These are phyloP conservation scores for Podarcis raffonei DNA, from an alignment of 2,113 vertebrate species.

Conservation along the genomic window DNA sequence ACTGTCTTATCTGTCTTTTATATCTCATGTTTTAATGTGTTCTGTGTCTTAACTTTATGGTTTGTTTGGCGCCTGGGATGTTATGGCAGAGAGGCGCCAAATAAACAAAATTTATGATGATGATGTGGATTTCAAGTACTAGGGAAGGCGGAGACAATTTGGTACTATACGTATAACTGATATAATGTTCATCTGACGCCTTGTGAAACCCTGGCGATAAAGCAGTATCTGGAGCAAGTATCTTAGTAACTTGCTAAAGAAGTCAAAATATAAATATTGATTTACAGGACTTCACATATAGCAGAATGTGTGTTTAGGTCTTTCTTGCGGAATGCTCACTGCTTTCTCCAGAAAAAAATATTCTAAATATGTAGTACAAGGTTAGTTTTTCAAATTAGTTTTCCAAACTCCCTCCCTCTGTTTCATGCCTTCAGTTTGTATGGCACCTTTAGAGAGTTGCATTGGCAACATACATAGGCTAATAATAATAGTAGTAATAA, in stretches of 20 bases:
- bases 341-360: not conserved
- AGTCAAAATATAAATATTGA: slow-evolving; percentile 56
- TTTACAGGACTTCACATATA: slow-evolving; percentile 49
- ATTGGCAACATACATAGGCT: no score
- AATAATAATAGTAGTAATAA: no score
- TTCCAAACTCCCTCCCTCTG: no score
- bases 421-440: no score
- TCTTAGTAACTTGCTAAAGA: slow-evolving; percentile 57
- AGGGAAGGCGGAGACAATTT: slow-evolving; percentile 41
- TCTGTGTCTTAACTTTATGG: slow-evolving; percentile 52
- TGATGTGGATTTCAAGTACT: slow-evolving; percentile 49
- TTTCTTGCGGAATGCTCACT: slow-evolving; percentile 16
- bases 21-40: slow-evolving; percentile 49
- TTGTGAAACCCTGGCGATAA: slow-evolving; percentile 47
- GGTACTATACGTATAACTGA: slow-evolving; percentile 48
- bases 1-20: slow-evolving; percentile 49
- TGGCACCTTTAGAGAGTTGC: no score
- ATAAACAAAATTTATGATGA: slow-evolving; percentile 54
- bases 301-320: slow-evolving; percentile 58
- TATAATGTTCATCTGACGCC: slow-evolving; percentile 54
- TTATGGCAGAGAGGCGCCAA: slow-evolving; percentile 38
- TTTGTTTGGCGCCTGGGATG: slow-evolving; percentile 37
- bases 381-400: not conserved
- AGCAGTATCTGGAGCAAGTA: slow-evolving; percentile 34
- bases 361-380: not conserved